A percentile compares a stretch with the other conserved stretches of the same genome.
Evolutionary conservation across 1,140 invertebrate species (phyloP).

Genomic region (Magallana angulata): DNA sequence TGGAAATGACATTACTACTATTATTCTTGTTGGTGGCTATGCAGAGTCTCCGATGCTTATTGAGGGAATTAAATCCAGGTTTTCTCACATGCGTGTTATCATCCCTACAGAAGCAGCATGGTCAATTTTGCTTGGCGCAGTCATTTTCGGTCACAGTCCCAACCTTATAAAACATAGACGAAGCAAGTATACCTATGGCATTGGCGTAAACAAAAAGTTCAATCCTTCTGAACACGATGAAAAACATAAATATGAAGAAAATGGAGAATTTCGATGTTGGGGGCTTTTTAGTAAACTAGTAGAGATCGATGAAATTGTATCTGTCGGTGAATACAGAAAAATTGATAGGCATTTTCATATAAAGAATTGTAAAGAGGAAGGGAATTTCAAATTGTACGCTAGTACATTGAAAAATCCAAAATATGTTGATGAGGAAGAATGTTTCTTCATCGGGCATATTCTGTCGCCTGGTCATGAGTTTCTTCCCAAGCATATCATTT

Average conservation of each 20-base stretch:
- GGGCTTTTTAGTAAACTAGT: not conserved
- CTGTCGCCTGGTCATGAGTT: not conserved
- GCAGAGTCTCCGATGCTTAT: constrained; percentile 28
- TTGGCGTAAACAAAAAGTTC: not conserved
- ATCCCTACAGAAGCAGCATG: constrained; percentile 25
- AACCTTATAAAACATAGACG: not conserved
- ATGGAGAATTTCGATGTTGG: not conserved
- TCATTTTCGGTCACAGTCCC: constrained; percentile 41
- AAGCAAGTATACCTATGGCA: constrained; percentile 24
- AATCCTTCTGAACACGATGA: not conserved
- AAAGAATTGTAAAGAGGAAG: not conserved
- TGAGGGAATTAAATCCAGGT: not conserved
- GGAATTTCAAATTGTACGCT: not conserved
- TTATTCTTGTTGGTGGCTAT: constrained; percentile 38
- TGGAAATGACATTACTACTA: not conserved
- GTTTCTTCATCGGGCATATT: not conserved
- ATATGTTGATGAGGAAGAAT: not conserved
- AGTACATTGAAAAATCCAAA: not conserved
- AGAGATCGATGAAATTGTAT: not conserved
- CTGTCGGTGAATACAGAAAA: not conserved
- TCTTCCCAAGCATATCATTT: not conserved
- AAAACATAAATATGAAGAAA: not conserved
- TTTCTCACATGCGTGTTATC: not conserved
- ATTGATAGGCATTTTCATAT: not conserved
- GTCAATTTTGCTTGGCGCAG: constrained; percentile 24